Base-by-base conservation (phyloP, 2,113 vertebrate species). In the Carassius auratus region DNA sequence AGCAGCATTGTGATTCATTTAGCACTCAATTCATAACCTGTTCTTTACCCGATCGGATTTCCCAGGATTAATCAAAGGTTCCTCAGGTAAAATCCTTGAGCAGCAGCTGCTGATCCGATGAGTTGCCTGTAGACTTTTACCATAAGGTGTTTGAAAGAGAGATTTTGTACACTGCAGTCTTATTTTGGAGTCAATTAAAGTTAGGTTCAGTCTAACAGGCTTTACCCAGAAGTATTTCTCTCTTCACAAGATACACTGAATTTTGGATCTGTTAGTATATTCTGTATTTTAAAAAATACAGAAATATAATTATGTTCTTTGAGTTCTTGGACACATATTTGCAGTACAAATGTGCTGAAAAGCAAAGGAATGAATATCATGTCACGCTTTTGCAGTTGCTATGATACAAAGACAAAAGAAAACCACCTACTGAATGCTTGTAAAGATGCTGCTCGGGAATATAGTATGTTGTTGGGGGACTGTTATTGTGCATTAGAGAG, bases 81-180 rank as follows among this genome's bases (percentile, higher is more conserved):
- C 64, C 83, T 78, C 62, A 82, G 85, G 78, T 83, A 85, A 87
- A 83, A 87, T 85, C 79, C 52, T 45, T 79, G 74, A 68, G 83
- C 64, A 64, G 85, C 86, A 87, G 76, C 81, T 89, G 86, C 82
- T 85, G 85, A 89, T 87, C 78, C 76, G 62, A 86, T 75, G n/a
- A 76, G 45, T 23, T 69, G 30, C 48, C 77, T 74, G 61, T 57
- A 81, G 76, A 85, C 80, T 86, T 78, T 77, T 86, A 84, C 81
- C 61, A 33, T 69, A 69, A 82, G 42, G 69, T 64, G 78, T 50
- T 84, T 73, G 36, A 88, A 69, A 42, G 69, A 68, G 69, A 50
- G 77, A 73, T 88, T 85, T 81, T 81, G 45, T 80, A 62, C 8
- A 21, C 14, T 36, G 71, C 74, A 69, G 81, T 30, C 26, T 55